Evolutionary conservation across 1,140 invertebrate genomes (phyloP).

Genomic region (Eciton burchellii): DNA sequence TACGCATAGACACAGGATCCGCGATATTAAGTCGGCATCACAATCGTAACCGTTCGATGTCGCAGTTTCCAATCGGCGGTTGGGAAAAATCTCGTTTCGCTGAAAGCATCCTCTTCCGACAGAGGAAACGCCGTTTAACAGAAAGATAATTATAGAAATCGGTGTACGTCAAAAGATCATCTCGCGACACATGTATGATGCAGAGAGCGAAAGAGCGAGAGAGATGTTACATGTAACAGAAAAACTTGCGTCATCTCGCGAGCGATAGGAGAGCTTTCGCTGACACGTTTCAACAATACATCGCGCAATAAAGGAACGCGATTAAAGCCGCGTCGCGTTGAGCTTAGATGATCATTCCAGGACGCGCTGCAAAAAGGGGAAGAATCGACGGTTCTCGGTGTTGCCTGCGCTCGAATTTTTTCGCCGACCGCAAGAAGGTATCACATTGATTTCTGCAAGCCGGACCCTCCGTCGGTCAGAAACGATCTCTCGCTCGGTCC

Average conservation of each 20-base stretch:
- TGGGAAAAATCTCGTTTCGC: not conserved
- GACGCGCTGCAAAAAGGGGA: constrained; percentile 12
- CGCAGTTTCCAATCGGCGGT: not conserved
- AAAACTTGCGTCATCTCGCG: too few species aligned
- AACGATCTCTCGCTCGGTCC: constrained; percentile 57
- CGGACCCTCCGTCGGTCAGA: constrained; percentile 32
- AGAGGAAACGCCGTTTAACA: not conserved
- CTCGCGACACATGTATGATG: too few species aligned
- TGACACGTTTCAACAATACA: not conserved
- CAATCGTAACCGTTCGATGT: not conserved
- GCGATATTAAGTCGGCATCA: constrained; percentile 10
- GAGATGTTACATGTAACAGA: too few species aligned
- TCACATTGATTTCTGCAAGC: constrained; percentile 74
- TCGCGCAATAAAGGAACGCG: not conserved
- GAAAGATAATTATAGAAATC: constrained; percentile 3
- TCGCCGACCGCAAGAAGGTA: constrained; percentile 59
- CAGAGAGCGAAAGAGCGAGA: too few species aligned
- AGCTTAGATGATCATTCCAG: not conserved
- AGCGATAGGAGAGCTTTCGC: too few species aligned
- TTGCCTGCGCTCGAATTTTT: constrained; percentile 53
- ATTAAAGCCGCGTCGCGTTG: constrained; percentile 25
- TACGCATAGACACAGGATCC: not conserved
- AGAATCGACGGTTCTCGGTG: constrained; percentile 15
- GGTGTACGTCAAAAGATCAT: too few species aligned
- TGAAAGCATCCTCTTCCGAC: not conserved